These are phyloP conservation scores for Drosophila algonquin DNA, from an alignment of 2,888 invertebrate genomes.

Conservation along the genomic window DNA sequence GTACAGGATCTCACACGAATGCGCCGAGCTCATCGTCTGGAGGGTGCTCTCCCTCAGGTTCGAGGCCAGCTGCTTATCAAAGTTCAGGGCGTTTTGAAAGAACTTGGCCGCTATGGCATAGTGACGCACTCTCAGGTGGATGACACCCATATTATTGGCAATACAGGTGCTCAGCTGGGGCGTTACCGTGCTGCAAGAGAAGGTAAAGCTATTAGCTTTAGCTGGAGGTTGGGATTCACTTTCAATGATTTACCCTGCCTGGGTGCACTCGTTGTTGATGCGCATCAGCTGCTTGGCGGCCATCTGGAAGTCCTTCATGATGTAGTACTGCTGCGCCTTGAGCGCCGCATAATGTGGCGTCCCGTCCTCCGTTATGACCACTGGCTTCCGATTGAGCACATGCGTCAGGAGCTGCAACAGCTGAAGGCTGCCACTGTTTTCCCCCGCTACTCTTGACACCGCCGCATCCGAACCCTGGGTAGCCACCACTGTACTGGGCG, in stretches of 20 bases:
- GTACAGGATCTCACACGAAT: slow-evolving; percentile 83
- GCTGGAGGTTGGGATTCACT: neutral
- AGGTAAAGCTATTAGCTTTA: neutral
- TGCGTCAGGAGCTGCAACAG: slow-evolving; percentile 79
- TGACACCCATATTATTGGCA: slow-evolving; percentile 84
- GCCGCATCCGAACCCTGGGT: slow-evolving; percentile 2
- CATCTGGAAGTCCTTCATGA: slow-evolving; percentile 84
- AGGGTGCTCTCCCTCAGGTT: slow-evolving; percentile 75
- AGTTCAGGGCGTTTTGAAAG: slow-evolving; percentile 83
- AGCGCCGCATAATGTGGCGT: slow-evolving; percentile 81
- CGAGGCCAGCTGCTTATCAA: slow-evolving; percentile 80
- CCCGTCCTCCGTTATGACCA: slow-evolving; percentile 81
- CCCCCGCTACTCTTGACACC: slow-evolving; percentile 57
- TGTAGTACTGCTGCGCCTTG: slow-evolving; percentile 84
- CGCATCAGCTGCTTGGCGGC: slow-evolving; percentile 83
- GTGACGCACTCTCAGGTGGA: slow-evolving; percentile 83
- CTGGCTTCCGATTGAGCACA: slow-evolving; percentile 79
- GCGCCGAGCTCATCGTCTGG: slow-evolving; percentile 80
- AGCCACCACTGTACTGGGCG: slow-evolving; percentile 19
- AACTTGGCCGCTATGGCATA: slow-evolving; percentile 84
- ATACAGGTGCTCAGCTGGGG: slow-evolving; percentile 81
- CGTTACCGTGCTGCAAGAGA: slow-evolving; percentile 70
- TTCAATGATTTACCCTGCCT: slow-evolving; percentile 66
- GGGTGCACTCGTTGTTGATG: slow-evolving; percentile 71
- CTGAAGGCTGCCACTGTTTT: slow-evolving; percentile 73